Base-by-base conservation (phyloP, 2,797 vertebrate species). In the Danio kyathit region DNA sequence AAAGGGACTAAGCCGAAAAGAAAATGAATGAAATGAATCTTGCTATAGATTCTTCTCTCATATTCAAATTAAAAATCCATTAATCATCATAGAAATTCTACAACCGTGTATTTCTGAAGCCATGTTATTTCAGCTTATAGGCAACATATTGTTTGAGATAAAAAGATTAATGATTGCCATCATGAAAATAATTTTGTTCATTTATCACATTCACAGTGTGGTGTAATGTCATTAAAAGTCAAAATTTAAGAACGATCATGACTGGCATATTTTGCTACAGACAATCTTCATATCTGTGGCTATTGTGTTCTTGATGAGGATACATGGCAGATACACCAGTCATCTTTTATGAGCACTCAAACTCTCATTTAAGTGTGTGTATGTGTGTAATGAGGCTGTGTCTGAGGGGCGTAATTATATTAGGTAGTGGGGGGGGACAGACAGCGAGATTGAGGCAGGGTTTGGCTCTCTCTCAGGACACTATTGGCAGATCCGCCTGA, bases 381-480 rank as follows among this genome's bases (percentile, higher is more conserved):
- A 59, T 61, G 57, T 63, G 63, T 17, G 67, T 52, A 48, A 54
- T 81, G 43, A 59, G 75, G 61, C 57, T 72, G 73, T 74, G 51
- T 84, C 74, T 77, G 54, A 67, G 69, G 69, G 74, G 76, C 12
- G 16, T 85, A 82, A 82, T 78, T 79, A 73, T 74, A 60, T 77
- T 83, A 57, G 76, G 38, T 74, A 52, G 41, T 12, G 38, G 81
- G 69, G 38, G 66, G 17, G 52, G 16, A 0, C 75, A 80, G 67
- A 56, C 65, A 72, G 40, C 76, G 14, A 78, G 56, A 79, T 49
- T 43, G 63, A 63, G 49, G 71, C 56, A 80, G 79, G 74, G 74
- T 74, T 81, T 79, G 81, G 19, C 69, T 51, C 51, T 84, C 80
- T 81, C 86, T 52, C 54, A 76, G 79, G 82, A 87, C 57, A 70